phyloP scores from a whole-genome alignment of 2,888 invertebrate species.

The Drosophila glabriapex region DNA sequence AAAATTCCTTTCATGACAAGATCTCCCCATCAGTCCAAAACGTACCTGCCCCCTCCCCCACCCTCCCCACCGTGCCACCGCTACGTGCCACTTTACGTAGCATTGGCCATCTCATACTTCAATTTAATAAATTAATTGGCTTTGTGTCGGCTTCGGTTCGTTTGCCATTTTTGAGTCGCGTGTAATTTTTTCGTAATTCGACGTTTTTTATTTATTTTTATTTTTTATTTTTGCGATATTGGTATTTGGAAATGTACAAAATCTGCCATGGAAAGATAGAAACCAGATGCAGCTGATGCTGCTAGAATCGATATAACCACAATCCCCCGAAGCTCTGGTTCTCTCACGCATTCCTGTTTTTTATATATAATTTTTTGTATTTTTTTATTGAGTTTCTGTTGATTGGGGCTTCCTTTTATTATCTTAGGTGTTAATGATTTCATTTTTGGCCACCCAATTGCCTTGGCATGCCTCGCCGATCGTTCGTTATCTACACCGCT shows the following conservation, averaged over 20 bases:
- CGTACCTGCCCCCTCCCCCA: conserved; percentile 3
- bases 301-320: conserved; percentile 3
- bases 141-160: conserved; percentile 74
- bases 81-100: conserved; percentile 37
- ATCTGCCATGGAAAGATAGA: conserved; percentile 83
- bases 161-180: conserved; percentile 49
- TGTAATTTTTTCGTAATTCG: conserved; percentile 33
- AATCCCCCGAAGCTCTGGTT: not conserved
- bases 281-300: conserved; percentile 62
- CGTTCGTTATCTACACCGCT: conserved; percentile 63
- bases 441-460: conserved; percentile 85
- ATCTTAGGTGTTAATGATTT: conserved; percentile 85
- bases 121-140: conserved; percentile 85
- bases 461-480: conserved; percentile 51
- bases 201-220: conserved; percentile 14
- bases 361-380: conserved; percentile 5
- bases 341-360: conserved; percentile 74
- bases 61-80: not conserved
- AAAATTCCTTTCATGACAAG: conserved; percentile 81
- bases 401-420: conserved; percentile 65
- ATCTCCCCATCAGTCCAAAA: conserved; percentile 36
- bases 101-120: conserved; percentile 78
- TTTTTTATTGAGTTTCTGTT: conserved; percentile 31
- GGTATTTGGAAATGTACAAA: conserved; percentile 71
- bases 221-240: conserved; percentile 25